A percentile compares a stretch with the other conserved stretches of the same genome.
Evolutionary conservation across 2,113 vertebrate species (phyloP).

Genomic region (Nycticebus coucang): DNA sequence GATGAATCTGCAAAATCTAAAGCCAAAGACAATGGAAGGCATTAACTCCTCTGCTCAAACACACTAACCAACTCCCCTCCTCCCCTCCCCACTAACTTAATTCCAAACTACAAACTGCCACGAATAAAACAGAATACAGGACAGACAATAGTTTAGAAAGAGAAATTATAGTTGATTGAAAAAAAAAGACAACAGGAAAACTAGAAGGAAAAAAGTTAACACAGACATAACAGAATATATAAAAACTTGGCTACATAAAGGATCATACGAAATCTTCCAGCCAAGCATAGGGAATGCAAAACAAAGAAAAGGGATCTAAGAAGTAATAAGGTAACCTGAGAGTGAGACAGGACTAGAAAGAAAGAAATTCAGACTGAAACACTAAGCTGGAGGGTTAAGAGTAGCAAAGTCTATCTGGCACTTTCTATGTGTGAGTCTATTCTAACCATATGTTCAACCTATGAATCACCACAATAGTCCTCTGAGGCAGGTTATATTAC

Average conservation of each 20-base stretch:
- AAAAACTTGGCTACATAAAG: background rate
- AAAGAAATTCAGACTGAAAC: background rate
- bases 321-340: background rate
- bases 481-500: background rate
- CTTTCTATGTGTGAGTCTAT: background rate
- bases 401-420: background rate
- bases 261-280: background rate
- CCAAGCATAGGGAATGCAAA: background rate
- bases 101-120: background rate
- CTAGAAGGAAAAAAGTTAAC: slow-evolving; percentile 5
- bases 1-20: slow-evolving; percentile 30
- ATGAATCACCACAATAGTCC: background rate
- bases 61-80: background rate
- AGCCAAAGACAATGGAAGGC: slow-evolving; percentile 7
- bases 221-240: background rate
- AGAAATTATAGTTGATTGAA: background rate
- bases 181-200: background rate
- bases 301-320: background rate
- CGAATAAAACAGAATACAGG: background rate
- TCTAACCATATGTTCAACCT: background rate
- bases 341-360: background rate
- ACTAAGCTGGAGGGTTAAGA: background rate
- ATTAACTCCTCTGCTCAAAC: background rate
- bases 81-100: background rate
- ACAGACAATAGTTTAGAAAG: background rate